These are phyloP conservation scores for Tenthredo mesomela DNA, from an alignment of 2,888 invertebrate genomes.

Conservation along the genomic window DNA sequence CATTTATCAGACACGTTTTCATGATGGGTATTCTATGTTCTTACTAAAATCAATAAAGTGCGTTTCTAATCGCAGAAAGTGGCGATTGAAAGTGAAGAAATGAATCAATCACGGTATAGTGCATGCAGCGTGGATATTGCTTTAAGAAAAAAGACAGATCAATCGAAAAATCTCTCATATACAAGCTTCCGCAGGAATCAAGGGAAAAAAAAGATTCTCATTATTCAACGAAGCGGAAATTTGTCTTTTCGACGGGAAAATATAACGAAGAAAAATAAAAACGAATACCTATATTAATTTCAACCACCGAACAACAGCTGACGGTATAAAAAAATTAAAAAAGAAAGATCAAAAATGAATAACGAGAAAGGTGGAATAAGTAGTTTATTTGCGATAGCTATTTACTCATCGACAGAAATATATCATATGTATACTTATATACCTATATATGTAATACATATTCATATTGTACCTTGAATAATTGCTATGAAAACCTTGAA, in stretches of 20 bases:
- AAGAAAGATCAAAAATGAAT: too few relatives aligned
- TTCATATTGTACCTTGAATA: background rate
- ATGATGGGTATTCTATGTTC: conserved; percentile 15
- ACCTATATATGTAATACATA: background rate
- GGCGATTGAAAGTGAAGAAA: background rate
- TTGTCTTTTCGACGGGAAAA: background rate
- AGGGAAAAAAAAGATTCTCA: background rate
- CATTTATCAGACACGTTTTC: background rate
- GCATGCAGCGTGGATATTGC: background rate
- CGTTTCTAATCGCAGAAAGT: background rate
- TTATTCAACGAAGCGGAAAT: background rate
- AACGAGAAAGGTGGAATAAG: background rate
- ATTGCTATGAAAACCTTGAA: conserved; percentile 9
- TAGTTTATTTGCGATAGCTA: background rate
- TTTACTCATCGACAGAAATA: background rate
- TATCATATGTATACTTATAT: too few relatives aligned
- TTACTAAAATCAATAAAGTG: background rate
- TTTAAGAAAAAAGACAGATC: background rate
- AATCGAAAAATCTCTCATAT: background rate
- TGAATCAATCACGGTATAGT: background rate
- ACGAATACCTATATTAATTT: too few relatives aligned
- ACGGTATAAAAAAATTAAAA: background rate
- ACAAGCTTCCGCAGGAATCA: background rate
- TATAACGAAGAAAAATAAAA: background rate
- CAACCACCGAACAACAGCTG: too few relatives aligned